Percentiles rank a stretch among this genome's conserved stretches.
Evolutionary conservation across 2,113 vertebrate species (phyloP).

Genomic region (Carollia perspicillata): DNA sequence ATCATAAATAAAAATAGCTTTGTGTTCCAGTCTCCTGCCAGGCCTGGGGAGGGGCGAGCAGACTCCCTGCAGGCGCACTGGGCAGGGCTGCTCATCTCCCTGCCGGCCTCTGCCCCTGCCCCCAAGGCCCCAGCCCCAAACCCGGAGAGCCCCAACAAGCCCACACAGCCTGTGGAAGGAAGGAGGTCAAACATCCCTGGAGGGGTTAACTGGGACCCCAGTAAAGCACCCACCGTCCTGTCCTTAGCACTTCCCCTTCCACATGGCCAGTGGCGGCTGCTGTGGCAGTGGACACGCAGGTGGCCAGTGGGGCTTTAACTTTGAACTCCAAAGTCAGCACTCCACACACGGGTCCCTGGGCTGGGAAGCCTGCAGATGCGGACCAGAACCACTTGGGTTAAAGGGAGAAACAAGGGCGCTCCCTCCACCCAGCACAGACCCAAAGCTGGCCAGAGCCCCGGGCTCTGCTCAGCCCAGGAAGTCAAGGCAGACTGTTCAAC

Average conservation of each 20-base stretch:
- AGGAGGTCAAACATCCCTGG: neutral
- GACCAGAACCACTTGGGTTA: neutral
- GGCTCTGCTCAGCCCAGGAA: neutral
- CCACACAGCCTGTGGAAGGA: neutral
- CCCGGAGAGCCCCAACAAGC: neutral
- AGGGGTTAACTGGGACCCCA: neutral
- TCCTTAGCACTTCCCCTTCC: neutral
- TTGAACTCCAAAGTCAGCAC: neutral
- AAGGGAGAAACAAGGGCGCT: neutral
- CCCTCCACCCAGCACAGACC: neutral
- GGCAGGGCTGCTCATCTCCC: neutral
- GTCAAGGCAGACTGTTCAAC: neutral
- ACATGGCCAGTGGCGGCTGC: rapidly evolving
- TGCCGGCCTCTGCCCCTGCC: neutral
- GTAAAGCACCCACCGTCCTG: rapidly evolving
- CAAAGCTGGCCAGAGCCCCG: neutral
- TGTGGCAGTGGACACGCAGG: neutral
- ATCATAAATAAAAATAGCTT: slow-evolving; percentile 81
- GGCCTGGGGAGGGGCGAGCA: neutral
- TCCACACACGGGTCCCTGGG: neutral
- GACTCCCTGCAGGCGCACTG: neutral
- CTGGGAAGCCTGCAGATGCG: neutral
- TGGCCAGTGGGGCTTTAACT: neutral
- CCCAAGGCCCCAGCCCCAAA: neutral
- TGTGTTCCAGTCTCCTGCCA: slow-evolving; percentile 19